Percentiles rank a stretch among this genome's conserved stretches.
Evolutionary conservation across 2,888 invertebrate genomes (phyloP).

Genomic region (Cepaea hortensis): DNA sequence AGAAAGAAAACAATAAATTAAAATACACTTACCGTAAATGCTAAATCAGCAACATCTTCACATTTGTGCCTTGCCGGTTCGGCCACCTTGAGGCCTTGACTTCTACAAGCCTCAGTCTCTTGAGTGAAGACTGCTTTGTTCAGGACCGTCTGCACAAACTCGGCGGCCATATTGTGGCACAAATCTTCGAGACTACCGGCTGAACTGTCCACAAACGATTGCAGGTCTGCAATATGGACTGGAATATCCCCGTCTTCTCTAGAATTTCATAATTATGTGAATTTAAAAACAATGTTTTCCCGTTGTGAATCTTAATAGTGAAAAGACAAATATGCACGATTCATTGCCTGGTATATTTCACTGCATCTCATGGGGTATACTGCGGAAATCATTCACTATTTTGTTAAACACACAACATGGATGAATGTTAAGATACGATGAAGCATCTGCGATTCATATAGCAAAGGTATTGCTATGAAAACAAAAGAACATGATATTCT

Average conservation of each 20-base stretch:
- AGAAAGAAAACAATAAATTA: neutral
- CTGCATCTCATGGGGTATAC: too few relatives aligned
- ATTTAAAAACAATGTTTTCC: neutral
- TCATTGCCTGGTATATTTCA: too few relatives aligned
- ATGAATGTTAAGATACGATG: too few relatives aligned
- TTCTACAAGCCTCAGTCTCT: conserved; percentile 36
- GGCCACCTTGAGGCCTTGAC: conserved; percentile 36
- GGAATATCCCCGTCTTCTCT: conserved; percentile 18
- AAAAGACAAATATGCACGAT: neutral
- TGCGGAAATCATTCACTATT: too few relatives aligned
- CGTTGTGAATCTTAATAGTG: neutral
- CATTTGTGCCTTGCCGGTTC: conserved; percentile 28
- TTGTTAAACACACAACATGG: too few relatives aligned
- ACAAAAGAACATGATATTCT: too few relatives aligned
- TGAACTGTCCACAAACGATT: conserved; percentile 11
- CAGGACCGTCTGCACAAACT: conserved; percentile 37
- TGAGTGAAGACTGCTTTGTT: conserved; percentile 41
- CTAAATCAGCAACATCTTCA: neutral
- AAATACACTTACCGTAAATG: conserved; percentile 5
- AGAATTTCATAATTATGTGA: neutral
- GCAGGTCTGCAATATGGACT: conserved; percentile 27
- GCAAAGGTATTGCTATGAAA: too few relatives aligned
- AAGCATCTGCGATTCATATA: too few relatives aligned
- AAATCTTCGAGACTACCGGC: conserved; percentile 27
- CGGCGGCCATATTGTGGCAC: conserved; percentile 45